phyloP scores from a whole-genome alignment of 2,888 invertebrate genomes.

The Clivina fossor region DNA sequence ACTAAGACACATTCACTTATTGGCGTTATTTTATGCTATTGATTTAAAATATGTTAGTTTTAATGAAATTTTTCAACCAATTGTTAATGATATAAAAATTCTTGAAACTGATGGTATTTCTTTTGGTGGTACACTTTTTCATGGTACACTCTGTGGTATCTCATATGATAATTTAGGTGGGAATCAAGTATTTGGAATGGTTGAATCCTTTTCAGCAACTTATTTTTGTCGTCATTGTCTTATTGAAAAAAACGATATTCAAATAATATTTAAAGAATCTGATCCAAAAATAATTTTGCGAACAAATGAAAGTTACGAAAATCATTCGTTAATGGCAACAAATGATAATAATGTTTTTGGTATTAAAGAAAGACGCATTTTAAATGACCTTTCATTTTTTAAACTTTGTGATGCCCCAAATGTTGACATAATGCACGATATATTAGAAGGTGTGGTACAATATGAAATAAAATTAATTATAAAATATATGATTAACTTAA shows the following conservation, averaged over 20 bases:
- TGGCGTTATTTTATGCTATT: conserved; percentile 34
- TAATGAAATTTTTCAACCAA: conserved; percentile 33
- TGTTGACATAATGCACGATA: conserved; percentile 41
- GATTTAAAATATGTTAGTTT: conserved; percentile 36
- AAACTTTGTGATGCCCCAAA: conserved; percentile 35
- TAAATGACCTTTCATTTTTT: conserved; percentile 38
- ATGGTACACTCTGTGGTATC: conserved; percentile 34
- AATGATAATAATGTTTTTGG: conserved; percentile 27
- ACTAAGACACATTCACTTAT: conserved; percentile 36
- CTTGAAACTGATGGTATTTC: conserved; percentile 35
- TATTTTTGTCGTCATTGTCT: conserved; percentile 39
- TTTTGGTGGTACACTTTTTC: conserved; percentile 17
- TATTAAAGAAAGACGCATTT: conserved; percentile 33
- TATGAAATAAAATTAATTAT: conserved; percentile 34
- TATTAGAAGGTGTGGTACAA: conserved; percentile 38
- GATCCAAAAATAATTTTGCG: conserved; percentile 22
- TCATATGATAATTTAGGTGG: conserved; percentile 37
- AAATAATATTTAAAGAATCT: conserved; percentile 24
- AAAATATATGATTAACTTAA: conserved; percentile 10
- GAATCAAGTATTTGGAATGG: conserved; percentile 34
- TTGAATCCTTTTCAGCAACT: conserved; percentile 37
- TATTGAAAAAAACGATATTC: conserved; percentile 27
- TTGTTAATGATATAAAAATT: conserved; percentile 36
- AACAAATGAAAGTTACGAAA: conserved; percentile 23
- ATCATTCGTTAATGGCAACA: conserved; percentile 5